Evolutionary conservation across 1,140 invertebrate genomes (phyloP), one percentile per base, ranked within the genome.

Genomic region (Drosophila tani): DNA sequence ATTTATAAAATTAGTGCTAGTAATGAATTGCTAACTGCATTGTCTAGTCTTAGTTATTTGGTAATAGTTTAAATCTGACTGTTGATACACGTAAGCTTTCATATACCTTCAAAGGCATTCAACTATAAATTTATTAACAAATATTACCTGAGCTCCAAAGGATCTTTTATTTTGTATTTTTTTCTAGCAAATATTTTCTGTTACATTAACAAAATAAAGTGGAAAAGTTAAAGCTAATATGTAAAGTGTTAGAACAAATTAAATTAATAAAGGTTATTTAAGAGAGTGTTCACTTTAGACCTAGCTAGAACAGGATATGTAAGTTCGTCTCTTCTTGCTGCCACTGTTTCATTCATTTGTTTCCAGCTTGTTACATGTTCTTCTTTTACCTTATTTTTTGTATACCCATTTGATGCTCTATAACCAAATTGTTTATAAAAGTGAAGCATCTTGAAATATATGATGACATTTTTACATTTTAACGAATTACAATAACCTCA

Each of bases 291-390:
- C 38, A 14, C 67, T 49, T 46, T 71, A 15, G 27, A 8, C 38
- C 14, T 38, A 43, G 45, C 45, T 41, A 19, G 0, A 40, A 45
- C 32, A 55, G 38, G 74, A 70, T 51, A 77, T 57, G 27, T 73
- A 35, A 35, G 29, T 35, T 11, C 53, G 38, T n/a, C 63, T 29
- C 32, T 46, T 60, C 32, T 53, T 29, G 51, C 32, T 50, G 8
- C 15, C 38, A 38, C 60, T 76, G n/a, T 75, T 68, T 59, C 53
- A 70, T 62, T 84, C 84, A 88, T 88, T 87, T 88, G 80, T 71
- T 80, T 69, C 66, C 53, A 49, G 17, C 78, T 47, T 76, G 80
- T 82, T 71, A 15, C 17, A 12, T 27, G 32, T 47, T 32, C 17
- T 46, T 67, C 15, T 19, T 27, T 75, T 49, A 35, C 49, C 41